Evolutionary conservation across 2,113 vertebrate genomes (phyloP), one percentile per base, ranked within the genome.

Genomic region (Chaetodon trifascialis): DNA sequence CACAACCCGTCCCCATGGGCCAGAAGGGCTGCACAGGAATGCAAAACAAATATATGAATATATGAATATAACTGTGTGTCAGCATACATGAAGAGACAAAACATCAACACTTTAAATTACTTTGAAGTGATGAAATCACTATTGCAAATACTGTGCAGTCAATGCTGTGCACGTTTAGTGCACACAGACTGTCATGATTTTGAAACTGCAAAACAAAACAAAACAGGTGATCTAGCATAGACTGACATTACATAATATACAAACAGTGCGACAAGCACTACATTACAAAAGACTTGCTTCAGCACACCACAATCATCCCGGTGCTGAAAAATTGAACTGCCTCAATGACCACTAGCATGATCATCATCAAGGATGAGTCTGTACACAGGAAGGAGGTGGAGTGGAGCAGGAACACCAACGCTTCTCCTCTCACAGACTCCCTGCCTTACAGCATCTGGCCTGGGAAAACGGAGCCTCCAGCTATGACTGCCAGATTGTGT

Each of bases 1-100:
- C 98, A 75, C 98, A 99, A 5, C 98, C 98, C 2, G 98, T 99
- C 10, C 98, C 98, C 98, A 99, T 99, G 0, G 98, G 98, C 98
- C 98, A 99, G 92, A 99, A 99, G 0, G 98, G 98, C 98, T 99
- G 77, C 63, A 85, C 21, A 80, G 40, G 58, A 82, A 82, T 21
- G 85, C 34, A 75, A 0, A 36, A 51, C n/a, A 71, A 71, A 76
- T 23, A 46, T 16, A 56, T 64, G 16, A 42, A 49, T 30, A 4
- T 11, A 19, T 47, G 4, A 58, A 36, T 23, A 19, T n/a, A 21
- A 60, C 2, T 38, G n/a, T 42, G 9, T 21, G 11, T 55, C 12
- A 55, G 40, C 16, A 5, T 25, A 51, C 3, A n/a, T 5, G 4
- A 56, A 5, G 10, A 76, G 4, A 25, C 65, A 55, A 55, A 59